These are phyloP conservation scores for Digitonthophagus gazella DNA, from an alignment of 2,888 invertebrate species.

Conservation along the genomic window DNA sequence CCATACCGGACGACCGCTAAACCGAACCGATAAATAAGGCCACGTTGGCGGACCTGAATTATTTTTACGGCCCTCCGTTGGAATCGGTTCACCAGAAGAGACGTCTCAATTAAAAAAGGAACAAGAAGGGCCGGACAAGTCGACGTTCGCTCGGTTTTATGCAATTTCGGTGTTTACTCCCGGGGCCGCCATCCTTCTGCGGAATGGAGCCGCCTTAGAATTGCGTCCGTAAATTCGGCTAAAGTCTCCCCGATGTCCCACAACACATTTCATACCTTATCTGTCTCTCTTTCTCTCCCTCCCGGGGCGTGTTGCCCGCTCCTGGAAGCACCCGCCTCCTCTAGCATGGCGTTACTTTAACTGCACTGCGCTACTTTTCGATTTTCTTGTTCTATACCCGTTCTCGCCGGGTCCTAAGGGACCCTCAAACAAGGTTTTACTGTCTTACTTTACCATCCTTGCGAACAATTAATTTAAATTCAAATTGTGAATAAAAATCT, in stretches of 20 bases:
- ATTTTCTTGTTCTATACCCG: slow-evolving; percentile 30
- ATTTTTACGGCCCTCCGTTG: background rate
- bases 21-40: background rate
- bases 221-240: slow-evolving; percentile 50
- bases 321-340: slow-evolving; percentile 16
- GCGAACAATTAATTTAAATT: no score
- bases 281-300: slow-evolving; percentile 37
- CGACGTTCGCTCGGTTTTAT: no score
- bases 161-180: background rate
- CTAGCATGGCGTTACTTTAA: slow-evolving; percentile 5
- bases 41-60: background rate
- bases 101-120: background rate
- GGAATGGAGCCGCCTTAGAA: slow-evolving; percentile 48
- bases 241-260: slow-evolving; percentile 49
- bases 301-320: slow-evolving; percentile 1
- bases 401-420: background rate
- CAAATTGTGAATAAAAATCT: no score
- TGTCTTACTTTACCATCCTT: background rate
- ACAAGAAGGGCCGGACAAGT: no score
- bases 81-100: background rate
- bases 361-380: slow-evolving; percentile 19
- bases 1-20: background rate
- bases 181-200: slow-evolving; percentile 41
- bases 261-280: slow-evolving; percentile 49
- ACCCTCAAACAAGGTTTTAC: background rate